Percentiles rank a stretch among this genome's conserved stretches.
These are phyloP conservation scores for Pararge aegeria DNA, from an alignment of 1,140 invertebrate genomes.

Conservation along the genomic window DNA sequence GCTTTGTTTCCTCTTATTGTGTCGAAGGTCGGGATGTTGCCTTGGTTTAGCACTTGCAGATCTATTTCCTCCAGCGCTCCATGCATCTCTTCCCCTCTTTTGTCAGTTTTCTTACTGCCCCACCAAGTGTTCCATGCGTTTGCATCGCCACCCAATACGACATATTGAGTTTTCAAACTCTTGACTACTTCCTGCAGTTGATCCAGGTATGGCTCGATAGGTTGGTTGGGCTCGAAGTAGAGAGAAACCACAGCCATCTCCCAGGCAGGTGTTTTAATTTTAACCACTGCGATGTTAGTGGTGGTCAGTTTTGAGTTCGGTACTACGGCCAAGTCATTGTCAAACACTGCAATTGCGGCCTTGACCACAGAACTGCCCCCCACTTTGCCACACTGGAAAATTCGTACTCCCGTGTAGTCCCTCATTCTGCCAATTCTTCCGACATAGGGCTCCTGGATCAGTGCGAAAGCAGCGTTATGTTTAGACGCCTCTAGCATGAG, in stretches of 20 bases:
- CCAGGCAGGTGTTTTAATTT: constrained; percentile 8
- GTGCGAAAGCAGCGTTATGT: not conserved
- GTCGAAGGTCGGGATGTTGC: constrained; percentile 29
- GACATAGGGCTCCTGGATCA: constrained; percentile 23
- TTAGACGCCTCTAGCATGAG: constrained; percentile 12
- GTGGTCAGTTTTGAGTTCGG: constrained; percentile 12
- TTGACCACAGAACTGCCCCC: constrained; percentile 10
- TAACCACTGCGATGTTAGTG: constrained; percentile 16
- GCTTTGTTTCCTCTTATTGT: constrained; percentile 19
- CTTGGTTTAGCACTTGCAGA: constrained; percentile 27
- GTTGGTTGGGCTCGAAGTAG: constrained; percentile 9
- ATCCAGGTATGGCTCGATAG: constrained; percentile 4
- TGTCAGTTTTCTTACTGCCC: constrained; percentile 17
- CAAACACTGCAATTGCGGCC: constrained; percentile 15
- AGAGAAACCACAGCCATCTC: constrained; percentile 6
- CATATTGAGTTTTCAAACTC: not conserved
- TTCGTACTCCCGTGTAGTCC: not conserved
- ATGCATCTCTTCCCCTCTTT: constrained; percentile 12
- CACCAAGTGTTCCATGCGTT: constrained; percentile 36
- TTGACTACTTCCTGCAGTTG: not conserved
- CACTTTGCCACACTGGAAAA: constrained; percentile 4
- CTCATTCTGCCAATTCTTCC: not conserved
- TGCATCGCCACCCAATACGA: constrained; percentile 28
- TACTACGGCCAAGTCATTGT: constrained; percentile 3
- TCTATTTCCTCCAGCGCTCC: constrained; percentile 18